Evolutionary conservation across 35 echinoderm and acorn worm genomes (phyloP), one percentile per base, ranked within the genome.

Genomic region (Lytechinus pictus): DNA sequence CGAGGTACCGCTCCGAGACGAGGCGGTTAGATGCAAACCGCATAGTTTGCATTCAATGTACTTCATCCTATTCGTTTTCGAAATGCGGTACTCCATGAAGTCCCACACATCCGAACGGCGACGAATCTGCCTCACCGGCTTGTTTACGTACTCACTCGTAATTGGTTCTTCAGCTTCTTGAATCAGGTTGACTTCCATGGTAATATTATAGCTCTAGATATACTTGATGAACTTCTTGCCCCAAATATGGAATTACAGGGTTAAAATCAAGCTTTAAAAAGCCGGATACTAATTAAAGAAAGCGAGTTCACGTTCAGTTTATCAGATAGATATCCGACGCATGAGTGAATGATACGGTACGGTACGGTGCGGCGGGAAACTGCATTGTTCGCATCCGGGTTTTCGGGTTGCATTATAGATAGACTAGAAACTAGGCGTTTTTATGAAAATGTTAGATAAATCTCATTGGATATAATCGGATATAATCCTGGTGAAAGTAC

Each of bases 21-120:
- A 90, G 88, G 88, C 28, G 88, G 88, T 90, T 90, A 90, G 88
- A 90, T 54, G 88, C 28, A 90, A 90, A 52, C 88, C 88, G 88
- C 88, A 90, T 1, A 90, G 52, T 29, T 54, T 90, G 88, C 88
- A 90, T 52, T 44, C 52, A 16, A 90, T 54, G 52, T 90, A 90
- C 88, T 21, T 90, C 9, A 16, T 51, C 4, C 27, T 90, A 44
- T 54, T 89, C 24, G 87, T 27, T 28, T 71, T 71, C 61, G 61
- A 79, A 24, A 24, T 24, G 66, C 66, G 66, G 27, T 52, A 54
- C 52, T 90, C 88, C 88, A 90, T 90, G 8, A 90, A 90, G 13
- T 10, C 9, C 88, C 88, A 90, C 11, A 90, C 88, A 90, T 90
- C 88, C 88, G 88, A 90, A 14, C 88, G 88, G 13, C 88, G 88